These are phyloP conservation scores for Microplitis deprimator DNA, from an alignment of 2,888 invertebrate genomes.

Conservation along the genomic window DNA sequence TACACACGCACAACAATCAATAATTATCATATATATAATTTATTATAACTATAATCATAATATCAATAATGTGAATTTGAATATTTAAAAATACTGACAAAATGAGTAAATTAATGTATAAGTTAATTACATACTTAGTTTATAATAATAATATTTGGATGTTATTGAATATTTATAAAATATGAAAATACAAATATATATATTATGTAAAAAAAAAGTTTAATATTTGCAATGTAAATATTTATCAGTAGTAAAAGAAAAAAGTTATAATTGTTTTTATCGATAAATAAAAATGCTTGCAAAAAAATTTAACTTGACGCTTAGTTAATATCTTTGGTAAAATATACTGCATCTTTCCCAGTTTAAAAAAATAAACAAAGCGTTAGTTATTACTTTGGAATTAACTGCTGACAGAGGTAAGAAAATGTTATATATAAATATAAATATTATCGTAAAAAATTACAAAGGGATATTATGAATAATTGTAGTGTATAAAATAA, in stretches of 20 bases:
- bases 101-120: constrained; percentile 39
- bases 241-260: constrained; percentile 28
- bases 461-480: background rate
- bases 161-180: background rate
- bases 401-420: constrained; percentile 22
- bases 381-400: background rate
- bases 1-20: constrained; percentile 23
- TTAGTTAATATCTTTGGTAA: constrained; percentile 51
- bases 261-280: constrained; percentile 37
- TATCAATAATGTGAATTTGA: constrained; percentile 32
- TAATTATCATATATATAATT: constrained; percentile 45
- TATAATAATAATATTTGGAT: constrained; percentile 7
- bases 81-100: constrained; percentile 53
- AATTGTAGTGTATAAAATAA: too few relatives aligned
- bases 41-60: constrained; percentile 44
- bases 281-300: constrained; percentile 42
- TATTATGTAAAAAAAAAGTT: background rate
- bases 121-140: constrained; percentile 23
- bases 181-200: constrained; percentile 8
- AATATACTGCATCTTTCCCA: constrained; percentile 45
- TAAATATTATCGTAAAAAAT: background rate
- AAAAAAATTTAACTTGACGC: background rate
- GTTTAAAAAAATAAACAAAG: constrained; percentile 34
- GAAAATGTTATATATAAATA: constrained; percentile 43
- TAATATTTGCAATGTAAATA: constrained; percentile 41